Conservation (phyloP, 2,797 vertebrate species). For the Pangasius djambal region DNA sequence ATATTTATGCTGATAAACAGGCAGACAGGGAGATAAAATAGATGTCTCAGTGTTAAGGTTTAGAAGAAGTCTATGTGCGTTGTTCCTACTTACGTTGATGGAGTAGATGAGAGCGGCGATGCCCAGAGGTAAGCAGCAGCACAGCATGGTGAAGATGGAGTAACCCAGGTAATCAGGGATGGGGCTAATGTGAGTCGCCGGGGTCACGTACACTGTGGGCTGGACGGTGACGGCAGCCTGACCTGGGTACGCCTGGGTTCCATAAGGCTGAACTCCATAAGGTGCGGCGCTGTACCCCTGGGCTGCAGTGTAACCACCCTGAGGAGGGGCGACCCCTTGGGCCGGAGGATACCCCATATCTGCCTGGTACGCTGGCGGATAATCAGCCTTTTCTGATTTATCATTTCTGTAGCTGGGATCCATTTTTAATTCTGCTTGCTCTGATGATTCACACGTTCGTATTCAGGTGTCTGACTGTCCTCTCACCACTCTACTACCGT, state of each 20-base stretch:
- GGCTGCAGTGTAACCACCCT: slow-evolving; percentile 23
- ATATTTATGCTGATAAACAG: background rate
- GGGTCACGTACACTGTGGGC: slow-evolving; percentile 61
- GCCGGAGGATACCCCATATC: slow-evolving; percentile 34
- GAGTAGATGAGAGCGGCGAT: slow-evolving; percentile 77
- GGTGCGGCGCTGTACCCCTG: slow-evolving; percentile 26
- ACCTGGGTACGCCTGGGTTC: background rate
- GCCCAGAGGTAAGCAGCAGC: slow-evolving; percentile 78
- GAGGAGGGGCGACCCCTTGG: slow-evolving; percentile 38
- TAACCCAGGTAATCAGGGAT: slow-evolving; percentile 74
- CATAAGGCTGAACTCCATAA: slow-evolving; percentile 41
- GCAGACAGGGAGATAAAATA: background rate
- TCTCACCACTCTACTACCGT: background rate
- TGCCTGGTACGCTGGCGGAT: slow-evolving; percentile 69
- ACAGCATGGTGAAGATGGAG: slow-evolving; percentile 78
- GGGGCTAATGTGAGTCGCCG: slow-evolving; percentile 51
- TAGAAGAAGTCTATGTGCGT: too few relatives aligned
- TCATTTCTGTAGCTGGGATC: slow-evolving; percentile 60
- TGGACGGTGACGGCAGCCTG: slow-evolving; percentile 60
- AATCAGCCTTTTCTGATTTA: slow-evolving; percentile 58
- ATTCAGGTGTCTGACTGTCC: background rate
- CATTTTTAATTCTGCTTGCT: slow-evolving; percentile 55
- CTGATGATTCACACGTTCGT: background rate
- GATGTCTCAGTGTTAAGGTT: background rate
- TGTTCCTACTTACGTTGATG: slow-evolving; percentile 70